Conservation (phyloP, 2,113 vertebrate genomes). For the Neoarius graeffei region DNA sequence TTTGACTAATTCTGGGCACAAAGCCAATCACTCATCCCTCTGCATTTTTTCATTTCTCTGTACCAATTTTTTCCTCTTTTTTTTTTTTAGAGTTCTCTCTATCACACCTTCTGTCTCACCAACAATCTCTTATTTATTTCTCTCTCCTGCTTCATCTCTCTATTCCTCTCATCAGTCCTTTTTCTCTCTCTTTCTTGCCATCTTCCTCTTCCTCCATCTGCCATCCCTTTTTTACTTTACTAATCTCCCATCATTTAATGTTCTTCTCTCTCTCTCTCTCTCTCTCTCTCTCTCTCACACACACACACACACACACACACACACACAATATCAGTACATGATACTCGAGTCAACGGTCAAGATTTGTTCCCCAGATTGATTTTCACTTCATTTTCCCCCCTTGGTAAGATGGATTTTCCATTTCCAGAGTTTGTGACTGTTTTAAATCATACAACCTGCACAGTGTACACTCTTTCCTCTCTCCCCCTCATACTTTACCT, state of each 20-base stretch:
- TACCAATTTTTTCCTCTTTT: conserved; percentile 63
- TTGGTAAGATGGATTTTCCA: conserved; percentile 49
- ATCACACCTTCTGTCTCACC: conserved; percentile 36
- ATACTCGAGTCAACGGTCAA: conserved; percentile 54
- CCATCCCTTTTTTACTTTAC: neutral
- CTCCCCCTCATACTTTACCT: neutral
- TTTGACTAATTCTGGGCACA: conserved; percentile 25
- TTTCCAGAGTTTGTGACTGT: conserved; percentile 39
- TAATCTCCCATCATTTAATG: neutral
- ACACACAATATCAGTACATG: conserved; percentile 42
- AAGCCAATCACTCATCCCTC: conserved; percentile 36
- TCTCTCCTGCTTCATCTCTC: conserved; percentile 31
- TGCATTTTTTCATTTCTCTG: conserved; percentile 54
- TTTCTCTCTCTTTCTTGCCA: neutral
- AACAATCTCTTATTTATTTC: conserved; percentile 53
- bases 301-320: conserved; percentile 15
- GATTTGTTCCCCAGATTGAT: conserved; percentile 57
- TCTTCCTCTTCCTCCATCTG: neutral
- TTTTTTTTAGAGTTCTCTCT: conserved; percentile 21
- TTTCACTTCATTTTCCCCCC: conserved; percentile 46
- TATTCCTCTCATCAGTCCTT: neutral
- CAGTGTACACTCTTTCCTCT: neutral
- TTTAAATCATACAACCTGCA: conserved; percentile 44
- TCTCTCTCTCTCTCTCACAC: no score
- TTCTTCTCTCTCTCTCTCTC: neutral